Percentiles rank a stretch among this genome's conserved stretches.
Conservation (phyloP, 2,888 invertebrate species). For the Drosophila dives region DNA sequence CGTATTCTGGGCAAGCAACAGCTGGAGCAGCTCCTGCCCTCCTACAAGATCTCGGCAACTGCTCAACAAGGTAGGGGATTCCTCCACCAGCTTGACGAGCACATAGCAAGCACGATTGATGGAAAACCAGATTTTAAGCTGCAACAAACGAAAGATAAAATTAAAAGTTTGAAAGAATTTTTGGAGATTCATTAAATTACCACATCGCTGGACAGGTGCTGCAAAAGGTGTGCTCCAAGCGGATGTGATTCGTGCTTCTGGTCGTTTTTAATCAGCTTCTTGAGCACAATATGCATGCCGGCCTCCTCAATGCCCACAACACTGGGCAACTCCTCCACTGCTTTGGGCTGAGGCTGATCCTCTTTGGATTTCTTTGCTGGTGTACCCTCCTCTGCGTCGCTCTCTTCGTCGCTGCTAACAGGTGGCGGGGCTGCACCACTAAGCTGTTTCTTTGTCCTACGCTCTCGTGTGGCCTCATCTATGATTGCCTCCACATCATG, state of each 20-base stretch:
- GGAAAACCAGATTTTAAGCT: slow-evolving; percentile 88
- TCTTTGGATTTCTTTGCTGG: slow-evolving; percentile 26
- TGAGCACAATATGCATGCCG: slow-evolving; percentile 91
- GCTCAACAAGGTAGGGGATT: slow-evolving; percentile 86
- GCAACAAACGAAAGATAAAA: slow-evolving; percentile 46
- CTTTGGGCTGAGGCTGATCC: neutral
- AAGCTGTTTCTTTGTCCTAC: slow-evolving; percentile 59
- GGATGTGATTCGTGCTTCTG: slow-evolving; percentile 86
- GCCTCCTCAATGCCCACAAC: slow-evolving; percentile 89
- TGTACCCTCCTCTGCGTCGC: slow-evolving; percentile 28
- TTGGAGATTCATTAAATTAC: slow-evolving; percentile 83
- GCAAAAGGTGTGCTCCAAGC: slow-evolving; percentile 87
- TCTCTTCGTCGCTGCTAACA: slow-evolving; percentile 34
- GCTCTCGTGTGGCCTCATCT: slow-evolving; percentile 69
- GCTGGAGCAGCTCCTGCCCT: slow-evolving; percentile 24
- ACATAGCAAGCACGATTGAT: slow-evolving; percentile 92
- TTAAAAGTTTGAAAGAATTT: neutral
- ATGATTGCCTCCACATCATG: slow-evolving; percentile 76
- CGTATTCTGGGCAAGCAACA: slow-evolving; percentile 86
- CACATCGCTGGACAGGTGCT: slow-evolving; percentile 86
- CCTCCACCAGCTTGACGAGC: slow-evolving; percentile 89
- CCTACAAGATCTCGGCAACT: slow-evolving; percentile 83
- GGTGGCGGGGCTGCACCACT: slow-evolving; percentile 9
- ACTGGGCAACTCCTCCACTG: slow-evolving; percentile 9
- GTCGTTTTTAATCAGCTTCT: slow-evolving; percentile 90